These are phyloP conservation scores for Oncopeltus fasciatus DNA, from an alignment of 1,140 invertebrate species.

Conservation along the genomic window DNA sequence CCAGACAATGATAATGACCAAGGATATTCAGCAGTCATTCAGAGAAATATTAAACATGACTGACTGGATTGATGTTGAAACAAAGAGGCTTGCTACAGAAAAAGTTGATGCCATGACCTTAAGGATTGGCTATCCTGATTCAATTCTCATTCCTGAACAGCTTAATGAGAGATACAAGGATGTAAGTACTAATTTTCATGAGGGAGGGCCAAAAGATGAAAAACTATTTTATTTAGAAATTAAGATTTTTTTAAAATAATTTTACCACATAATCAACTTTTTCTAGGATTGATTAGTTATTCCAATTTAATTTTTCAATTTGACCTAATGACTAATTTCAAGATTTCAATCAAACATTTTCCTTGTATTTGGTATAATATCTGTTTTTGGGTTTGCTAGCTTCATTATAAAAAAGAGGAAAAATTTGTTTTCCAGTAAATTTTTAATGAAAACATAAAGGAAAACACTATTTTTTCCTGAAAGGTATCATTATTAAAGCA, in stretches of 20 bases:
- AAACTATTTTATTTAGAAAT: no score
- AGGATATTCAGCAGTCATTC: conserved; percentile 65
- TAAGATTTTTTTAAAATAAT: background rate
- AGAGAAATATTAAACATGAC: conserved; percentile 49
- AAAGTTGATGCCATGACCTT: conserved; percentile 72
- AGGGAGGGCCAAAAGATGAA: no score
- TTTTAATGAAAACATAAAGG: no score
- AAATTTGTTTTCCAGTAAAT: no score
- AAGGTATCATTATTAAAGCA: no score
- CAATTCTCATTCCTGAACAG: conserved; percentile 53
- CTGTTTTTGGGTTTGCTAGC: no score
- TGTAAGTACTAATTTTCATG: conserved; percentile 37
- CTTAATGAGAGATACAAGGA: conserved; percentile 59
- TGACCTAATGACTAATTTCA: no score
- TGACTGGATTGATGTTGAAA: conserved; percentile 70
- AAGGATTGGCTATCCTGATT: conserved; percentile 80
- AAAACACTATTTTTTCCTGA: no score
- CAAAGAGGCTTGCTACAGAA: conserved; percentile 56
- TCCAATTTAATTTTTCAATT: no score
- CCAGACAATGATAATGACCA: conserved; percentile 73
- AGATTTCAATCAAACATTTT: no score
- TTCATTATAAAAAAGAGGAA: no score
- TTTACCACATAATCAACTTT: background rate
- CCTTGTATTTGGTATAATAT: no score
- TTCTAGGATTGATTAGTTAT: background rate